Base-by-base conservation (phyloP, 2,113 vertebrate species). In the Archilochus colubris region DNA sequence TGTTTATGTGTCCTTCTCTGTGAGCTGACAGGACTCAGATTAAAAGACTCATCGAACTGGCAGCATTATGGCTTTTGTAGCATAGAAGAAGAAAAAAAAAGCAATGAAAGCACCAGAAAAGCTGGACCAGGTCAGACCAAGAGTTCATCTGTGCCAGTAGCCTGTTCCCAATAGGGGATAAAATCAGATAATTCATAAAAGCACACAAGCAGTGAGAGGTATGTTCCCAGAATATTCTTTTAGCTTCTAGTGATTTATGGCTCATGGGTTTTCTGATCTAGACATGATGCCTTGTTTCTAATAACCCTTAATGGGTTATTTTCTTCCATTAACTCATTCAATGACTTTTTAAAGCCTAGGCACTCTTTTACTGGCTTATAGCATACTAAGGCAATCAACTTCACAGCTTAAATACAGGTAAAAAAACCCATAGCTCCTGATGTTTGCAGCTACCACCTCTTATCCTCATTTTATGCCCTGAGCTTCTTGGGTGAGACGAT, bases 271-370 rank as follows among this genome's bases (percentile, higher is more conserved):
- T 92, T 91, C 78, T 59, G 44, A 91, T 28, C 81, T 31, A 89
- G 91, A 91, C 84, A 27, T 2, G 4, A 27, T 82, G 87, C 92
- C 89, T 91, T 95, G 57, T 77, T 75, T 84, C 78, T 75, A 94
- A 82, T 84, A 82, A 75, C 74, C 13, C 7, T 59, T 57, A 12
- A 79, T 79, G 66, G 89, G 92, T 90, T 92, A 81, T 74, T 67
- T 46, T 25, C 21, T 67, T 81, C 46, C 53, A 57, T 14, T 31
- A 84, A 27, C 11, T 51, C 4, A 1, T 70, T 25, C 50, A 54
- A 66, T 7, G 74, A 85, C 58, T 82, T 88, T 70, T 91, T 73
- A 85, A 95, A 91, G 72, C 80, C 24, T 8, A 58, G 50, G 50
- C 12, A 22, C 18, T 5, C 43, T 79, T 89, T 43, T 64, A 89